phyloP scores from a whole-genome alignment of 2,797 vertebrate species.

The Characodon lateralis region DNA sequence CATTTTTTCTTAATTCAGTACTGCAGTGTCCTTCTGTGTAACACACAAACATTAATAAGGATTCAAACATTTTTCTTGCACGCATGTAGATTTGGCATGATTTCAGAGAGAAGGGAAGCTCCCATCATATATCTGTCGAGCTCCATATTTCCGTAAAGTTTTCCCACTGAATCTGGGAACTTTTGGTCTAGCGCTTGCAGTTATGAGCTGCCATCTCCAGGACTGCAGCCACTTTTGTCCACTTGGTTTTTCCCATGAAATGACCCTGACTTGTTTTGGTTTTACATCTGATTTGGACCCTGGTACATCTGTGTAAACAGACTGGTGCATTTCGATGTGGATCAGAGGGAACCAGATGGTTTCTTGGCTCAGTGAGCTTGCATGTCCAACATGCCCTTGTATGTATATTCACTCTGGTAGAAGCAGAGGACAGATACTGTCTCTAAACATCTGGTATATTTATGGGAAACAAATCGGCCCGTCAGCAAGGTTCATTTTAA shows the following conservation, averaged over 20 bases:
- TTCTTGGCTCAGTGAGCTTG: constrained; percentile 34
- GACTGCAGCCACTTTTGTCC: background rate
- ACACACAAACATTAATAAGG: background rate
- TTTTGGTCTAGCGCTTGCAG: constrained; percentile 23
- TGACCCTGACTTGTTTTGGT: constrained; percentile 36
- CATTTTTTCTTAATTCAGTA: background rate
- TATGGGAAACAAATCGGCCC: background rate
- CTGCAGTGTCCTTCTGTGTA: background rate
- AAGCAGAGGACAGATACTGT: background rate
- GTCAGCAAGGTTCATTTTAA: background rate
- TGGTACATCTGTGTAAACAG: constrained; percentile 41
- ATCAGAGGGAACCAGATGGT: constrained; percentile 57
- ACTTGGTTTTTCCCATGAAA: constrained; percentile 30
- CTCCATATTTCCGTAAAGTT: background rate
- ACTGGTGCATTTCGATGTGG: constrained; percentile 32
- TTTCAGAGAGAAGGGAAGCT: background rate
- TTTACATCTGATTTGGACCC: constrained; percentile 25
- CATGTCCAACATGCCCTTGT: constrained; percentile 20
- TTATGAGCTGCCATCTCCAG: constrained; percentile 27
- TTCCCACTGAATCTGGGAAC: background rate
- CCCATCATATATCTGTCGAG: background rate
- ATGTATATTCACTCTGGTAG: constrained; percentile 2
- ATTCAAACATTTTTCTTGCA: background rate
- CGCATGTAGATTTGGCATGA: background rate
- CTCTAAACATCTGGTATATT: constrained; percentile 11